Conservation (phyloP, 2,888 invertebrate genomes). For the Microplitis deprimator region DNA sequence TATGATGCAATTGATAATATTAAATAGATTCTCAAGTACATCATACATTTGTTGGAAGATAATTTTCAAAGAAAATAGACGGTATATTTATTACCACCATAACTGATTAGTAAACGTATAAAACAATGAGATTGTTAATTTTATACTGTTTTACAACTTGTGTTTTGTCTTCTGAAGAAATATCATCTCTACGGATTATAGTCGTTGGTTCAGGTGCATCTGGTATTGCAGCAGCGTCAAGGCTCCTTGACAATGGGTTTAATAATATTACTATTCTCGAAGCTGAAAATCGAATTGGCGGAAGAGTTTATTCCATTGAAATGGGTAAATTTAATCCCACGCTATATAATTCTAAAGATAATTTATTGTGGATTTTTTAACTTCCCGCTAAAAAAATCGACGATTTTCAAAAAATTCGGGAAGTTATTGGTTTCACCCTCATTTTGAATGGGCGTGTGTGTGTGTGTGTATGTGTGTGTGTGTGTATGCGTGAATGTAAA, state of each 20-base stretch:
- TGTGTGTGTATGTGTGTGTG: too few species aligned
- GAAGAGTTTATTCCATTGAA: slow-evolving; percentile 67
- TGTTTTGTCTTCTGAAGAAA: not conserved
- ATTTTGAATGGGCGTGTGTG: too few species aligned
- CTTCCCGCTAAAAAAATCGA: too few species aligned
- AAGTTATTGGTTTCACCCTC: too few species aligned
- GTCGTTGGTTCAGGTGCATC: slow-evolving; percentile 75
- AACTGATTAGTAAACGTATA: too few species aligned
- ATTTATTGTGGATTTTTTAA: not conserved
- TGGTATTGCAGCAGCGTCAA: slow-evolving; percentile 73
- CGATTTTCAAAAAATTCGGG: too few species aligned
- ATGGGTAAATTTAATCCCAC: slow-evolving; percentile 64
- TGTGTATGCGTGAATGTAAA: too few species aligned
- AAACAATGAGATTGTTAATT: not conserved
- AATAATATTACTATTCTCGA: slow-evolving; percentile 72
- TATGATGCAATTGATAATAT: too few species aligned
- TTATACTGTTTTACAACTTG: not conserved
- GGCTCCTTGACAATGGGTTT: slow-evolving; percentile 71
- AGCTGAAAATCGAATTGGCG: slow-evolving; percentile 72
- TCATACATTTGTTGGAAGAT: too few species aligned
- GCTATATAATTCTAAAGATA: slow-evolving; percentile 23
- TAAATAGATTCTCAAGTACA: too few species aligned
- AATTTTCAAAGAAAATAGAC: too few species aligned
- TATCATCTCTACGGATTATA: slow-evolving; percentile 63
- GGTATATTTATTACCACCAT: too few species aligned